Base-by-base conservation (phyloP, 2,113 vertebrate genomes). In the Sinosuthora webbiana region DNA sequence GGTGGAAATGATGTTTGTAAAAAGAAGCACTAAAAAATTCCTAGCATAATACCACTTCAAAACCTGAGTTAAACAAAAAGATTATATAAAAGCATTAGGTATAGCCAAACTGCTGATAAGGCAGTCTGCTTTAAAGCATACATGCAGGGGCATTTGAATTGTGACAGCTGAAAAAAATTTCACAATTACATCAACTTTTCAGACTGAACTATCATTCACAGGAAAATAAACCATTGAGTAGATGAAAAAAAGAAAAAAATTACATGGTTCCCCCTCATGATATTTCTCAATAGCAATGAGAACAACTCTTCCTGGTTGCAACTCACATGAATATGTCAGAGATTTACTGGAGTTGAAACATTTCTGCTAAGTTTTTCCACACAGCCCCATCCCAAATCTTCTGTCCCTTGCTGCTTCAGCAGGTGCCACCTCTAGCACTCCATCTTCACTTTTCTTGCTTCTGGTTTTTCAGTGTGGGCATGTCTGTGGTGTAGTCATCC, bases 131-230 rank as follows among this genome's bases (percentile, higher is more conserved):
- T 63, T 59, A 68, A 71, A 75, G 59, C 59, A 39, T 6, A 44
- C 15, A 60, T 0, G 0, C 18, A 59, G 49, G 35, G 75, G 16
- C 53, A 90, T 75, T 86, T 81, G 69, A 93, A 41, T 11, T 39
- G 50, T 60, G 80, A 70, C 68, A 89, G 68, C 64, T 68, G 60
- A 86, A 86, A 89, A 65, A 93, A 62, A 56, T 31, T 83, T 96
- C 83, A 94, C 88, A 64, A 93, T 93, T 90, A 96, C 64, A 75
- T 95, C 94, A 93, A 33, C 75, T 90, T 96, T 83, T 87, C 39
- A 93, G 70, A 69, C 79, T 92, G 73, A 94, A 87, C 80, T 95
- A 79, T 81, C 64, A 94, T 95, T 95, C 88, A 93, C 83, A 95
- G 76, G 60, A 94, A 93, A 93, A 93, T 53, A 92, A 93, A 87